phyloP scores from a whole-genome alignment of 2,797 vertebrate genomes.

The Luscinia megarhynchos region DNA sequence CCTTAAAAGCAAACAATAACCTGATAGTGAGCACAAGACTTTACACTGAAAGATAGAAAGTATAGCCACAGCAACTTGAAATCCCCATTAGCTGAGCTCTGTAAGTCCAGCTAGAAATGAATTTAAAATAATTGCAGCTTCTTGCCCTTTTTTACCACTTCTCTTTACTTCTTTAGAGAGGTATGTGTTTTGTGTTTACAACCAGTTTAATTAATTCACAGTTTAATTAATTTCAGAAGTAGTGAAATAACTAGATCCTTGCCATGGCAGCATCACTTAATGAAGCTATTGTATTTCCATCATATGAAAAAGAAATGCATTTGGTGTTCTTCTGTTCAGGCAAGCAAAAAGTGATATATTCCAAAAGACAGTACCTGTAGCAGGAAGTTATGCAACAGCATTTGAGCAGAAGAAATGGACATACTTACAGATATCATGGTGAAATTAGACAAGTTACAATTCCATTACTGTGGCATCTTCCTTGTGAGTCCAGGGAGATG shows the following conservation, averaged over 20 bases:
- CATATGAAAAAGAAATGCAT: background rate
- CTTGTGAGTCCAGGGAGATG: background rate
- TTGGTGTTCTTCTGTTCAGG: background rate
- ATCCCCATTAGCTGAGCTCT: background rate
- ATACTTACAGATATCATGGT: background rate
- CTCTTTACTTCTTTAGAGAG: background rate
- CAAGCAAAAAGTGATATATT: background rate
- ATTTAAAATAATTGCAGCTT: background rate
- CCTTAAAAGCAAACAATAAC: background rate
- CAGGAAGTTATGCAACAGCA: conserved; percentile 2
- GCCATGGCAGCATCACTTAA: background rate
- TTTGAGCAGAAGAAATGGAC: background rate
- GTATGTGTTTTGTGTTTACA: background rate
- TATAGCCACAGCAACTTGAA: background rate
- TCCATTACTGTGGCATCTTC: background rate
- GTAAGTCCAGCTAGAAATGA: background rate
- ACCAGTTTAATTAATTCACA: background rate
- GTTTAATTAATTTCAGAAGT: background rate
- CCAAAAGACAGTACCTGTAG: background rate
- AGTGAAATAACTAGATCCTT: background rate
- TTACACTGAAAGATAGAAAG: background rate
- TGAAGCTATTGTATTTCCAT: background rate
- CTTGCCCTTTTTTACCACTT: background rate
- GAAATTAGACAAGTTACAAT: conserved; percentile 14
- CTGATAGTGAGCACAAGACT: background rate